A percentile compares a stretch with the other conserved stretches of the same genome.
Evolutionary conservation across 2,797 vertebrate species (phyloP).

Genomic region (Epinephelus malabaricus): DNA sequence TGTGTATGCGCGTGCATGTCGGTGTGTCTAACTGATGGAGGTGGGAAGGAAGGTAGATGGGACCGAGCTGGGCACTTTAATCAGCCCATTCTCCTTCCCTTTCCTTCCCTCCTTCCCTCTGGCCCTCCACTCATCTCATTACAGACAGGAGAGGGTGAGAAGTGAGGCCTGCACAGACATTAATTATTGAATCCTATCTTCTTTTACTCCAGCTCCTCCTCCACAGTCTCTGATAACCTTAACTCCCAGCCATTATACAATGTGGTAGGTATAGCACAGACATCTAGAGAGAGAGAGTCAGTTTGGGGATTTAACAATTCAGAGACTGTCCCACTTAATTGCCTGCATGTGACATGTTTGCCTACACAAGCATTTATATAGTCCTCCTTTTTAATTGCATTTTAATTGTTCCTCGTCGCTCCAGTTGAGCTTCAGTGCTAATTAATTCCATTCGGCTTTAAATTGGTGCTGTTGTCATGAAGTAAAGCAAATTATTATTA

Average conservation of each 20-base stretch:
- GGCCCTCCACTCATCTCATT: conserved; percentile 77
- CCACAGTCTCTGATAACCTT: conserved; percentile 79
- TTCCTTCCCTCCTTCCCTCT: conserved; percentile 45
- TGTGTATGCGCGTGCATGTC: conserved; percentile 10
- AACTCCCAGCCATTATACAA: conserved; percentile 58
- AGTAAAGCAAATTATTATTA: conserved; percentile 46
- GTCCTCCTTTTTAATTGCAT: conserved; percentile 37
- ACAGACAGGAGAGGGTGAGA: conserved; percentile 71
- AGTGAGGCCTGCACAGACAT: conserved; percentile 78
- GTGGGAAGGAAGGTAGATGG: conserved; percentile 17
- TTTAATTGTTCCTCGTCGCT: conserved; percentile 52
- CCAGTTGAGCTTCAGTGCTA: conserved; percentile 32
- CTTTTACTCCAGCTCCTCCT: conserved; percentile 74
- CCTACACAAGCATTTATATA: conserved; percentile 31
- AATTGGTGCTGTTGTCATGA: neutral
- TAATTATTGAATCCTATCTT: conserved; percentile 84
- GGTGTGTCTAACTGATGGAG: conserved; percentile 24
- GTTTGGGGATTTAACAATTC: conserved; percentile 36
- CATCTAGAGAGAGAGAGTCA: neutral
- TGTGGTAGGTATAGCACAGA: conserved; percentile 22
- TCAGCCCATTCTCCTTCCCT: conserved; percentile 43
- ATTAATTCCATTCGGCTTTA: conserved; percentile 49
- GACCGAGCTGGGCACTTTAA: conserved; percentile 47
- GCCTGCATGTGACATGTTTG: conserved; percentile 48
- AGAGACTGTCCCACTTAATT: conserved; percentile 8